Evolutionary conservation across 2,113 vertebrate genomes (phyloP), one percentile per base, ranked within the genome.

Genomic region (Colaptes auratus): DNA sequence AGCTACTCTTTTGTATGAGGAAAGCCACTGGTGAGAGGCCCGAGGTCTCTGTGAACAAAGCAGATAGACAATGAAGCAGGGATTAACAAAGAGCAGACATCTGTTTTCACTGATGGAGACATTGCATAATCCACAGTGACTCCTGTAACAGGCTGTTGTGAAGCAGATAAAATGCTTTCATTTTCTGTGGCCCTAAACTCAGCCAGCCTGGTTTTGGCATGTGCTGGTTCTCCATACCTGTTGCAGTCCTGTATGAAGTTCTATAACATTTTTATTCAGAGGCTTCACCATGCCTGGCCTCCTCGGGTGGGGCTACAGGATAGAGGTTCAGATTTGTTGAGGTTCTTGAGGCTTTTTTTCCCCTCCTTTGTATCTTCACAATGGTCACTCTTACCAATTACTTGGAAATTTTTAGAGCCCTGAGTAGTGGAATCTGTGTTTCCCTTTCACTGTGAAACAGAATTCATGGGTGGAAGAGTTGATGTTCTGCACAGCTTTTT

Each of bases 61-160:
- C 67, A 74, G 39, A 85, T 27, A 92, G 84, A 88, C 71, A 73
- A 48, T 93, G 67, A 74, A 89, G 24, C 23, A 36, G 30, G 73
- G 82, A 66, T 91, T 89, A 89, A 74, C 79, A 78, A 56, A 89
- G 91, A 92, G 76, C 52, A 82, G 85, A 18, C 89, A 91, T 75
- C 82, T 94, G 88, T 95, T 92, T 90, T 76, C 79, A 81, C 82
- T 95, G 86, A 91, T 78, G 73, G 93, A 92, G 85, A 69, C 76
- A 56, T 94, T 90, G 64, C 65, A 74, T 94, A 96, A 92, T 86
- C 86, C 76, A 64, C 16, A 7, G 48, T 91, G 95, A 72, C 0
- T 4, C 0, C 1, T 80, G 79, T n/a, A 92, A 56, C 55, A 73
- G 74, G 4, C 64, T 76, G 60, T 63, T 12, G 48, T 83, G 61